Conservation (phyloP, 2,113 vertebrate species). For the Scatophagus argus region DNA sequence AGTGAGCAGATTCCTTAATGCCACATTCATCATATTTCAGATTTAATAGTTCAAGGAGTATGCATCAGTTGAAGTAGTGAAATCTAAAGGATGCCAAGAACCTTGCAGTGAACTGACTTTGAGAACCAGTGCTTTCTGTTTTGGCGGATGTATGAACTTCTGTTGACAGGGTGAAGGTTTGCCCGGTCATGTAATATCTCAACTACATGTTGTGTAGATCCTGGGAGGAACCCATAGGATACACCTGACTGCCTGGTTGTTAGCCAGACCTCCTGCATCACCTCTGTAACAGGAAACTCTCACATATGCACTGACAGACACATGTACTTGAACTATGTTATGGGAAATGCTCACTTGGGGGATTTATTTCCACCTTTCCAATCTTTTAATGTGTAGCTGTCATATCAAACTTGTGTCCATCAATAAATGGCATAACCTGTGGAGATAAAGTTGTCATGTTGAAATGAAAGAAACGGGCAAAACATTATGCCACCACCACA, state of each 20-base stretch:
- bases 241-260: conserved; percentile 54
- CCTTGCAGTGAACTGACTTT: neutral
- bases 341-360: conserved; percentile 27
- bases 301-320: no score
- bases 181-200: neutral
- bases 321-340: conserved; percentile 22
- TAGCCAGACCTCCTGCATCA: conserved; percentile 7
- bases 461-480: conserved; percentile 25
- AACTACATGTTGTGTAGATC: conserved; percentile 20
- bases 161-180: conserved; percentile 49
- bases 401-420: neutral
- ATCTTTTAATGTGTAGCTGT: conserved; percentile 22
- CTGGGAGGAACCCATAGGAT: conserved; percentile 53
- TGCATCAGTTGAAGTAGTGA: neutral
- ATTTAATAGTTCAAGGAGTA: neutral
- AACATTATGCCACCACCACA: conserved; percentile 6
- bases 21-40: conserved; percentile 6
- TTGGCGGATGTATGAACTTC: conserved; percentile 1
- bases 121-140: neutral
- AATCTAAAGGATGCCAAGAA: neutral
- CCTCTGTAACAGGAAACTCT: conserved; percentile 48
- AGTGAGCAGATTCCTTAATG: conserved; percentile 17
- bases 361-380: conserved; percentile 5
- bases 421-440: neutral
- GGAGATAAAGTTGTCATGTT: neutral